phyloP scores from a whole-genome alignment of 2,888 invertebrate species.

The Eilema sororculum region DNA sequence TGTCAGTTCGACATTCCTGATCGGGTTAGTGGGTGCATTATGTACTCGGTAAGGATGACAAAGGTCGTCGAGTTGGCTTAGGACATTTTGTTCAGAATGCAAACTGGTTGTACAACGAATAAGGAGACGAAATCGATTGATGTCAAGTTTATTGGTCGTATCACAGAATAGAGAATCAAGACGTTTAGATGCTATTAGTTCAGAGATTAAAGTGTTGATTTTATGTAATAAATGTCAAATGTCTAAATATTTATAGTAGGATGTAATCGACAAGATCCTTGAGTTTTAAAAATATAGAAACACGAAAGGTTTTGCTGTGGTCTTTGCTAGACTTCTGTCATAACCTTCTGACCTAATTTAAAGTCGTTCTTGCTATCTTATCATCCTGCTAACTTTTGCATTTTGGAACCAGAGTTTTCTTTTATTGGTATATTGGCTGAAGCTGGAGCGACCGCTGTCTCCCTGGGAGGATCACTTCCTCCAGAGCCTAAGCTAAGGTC shows the following conservation, averaged over 20 bases:
- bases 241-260: neutral
- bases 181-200: neutral
- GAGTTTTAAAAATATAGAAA: no score
- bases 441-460: no score
- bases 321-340: no score
- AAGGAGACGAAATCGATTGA: slow-evolving; percentile 12
- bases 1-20: slow-evolving; percentile 35
- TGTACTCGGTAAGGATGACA: slow-evolving; percentile 52
- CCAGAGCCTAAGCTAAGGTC: no score
- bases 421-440: no score
- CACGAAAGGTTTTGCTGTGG: no score
- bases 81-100: slow-evolving; percentile 23
- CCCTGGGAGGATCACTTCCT: no score
- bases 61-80: slow-evolving; percentile 53
- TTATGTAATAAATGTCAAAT: neutral
- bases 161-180: neutral
- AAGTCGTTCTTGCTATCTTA: no score
- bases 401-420: no score
- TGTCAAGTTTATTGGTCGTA: slow-evolving; percentile 21
- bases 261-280: no score
- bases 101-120: slow-evolving; percentile 18
- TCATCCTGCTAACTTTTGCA: no score
- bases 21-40: slow-evolving; percentile 37
- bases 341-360: no score
- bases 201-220: neutral